These are phyloP conservation scores for Dipodomys spectabilis DNA, from an alignment of 2,113 vertebrate species.

Conservation along the genomic window DNA sequence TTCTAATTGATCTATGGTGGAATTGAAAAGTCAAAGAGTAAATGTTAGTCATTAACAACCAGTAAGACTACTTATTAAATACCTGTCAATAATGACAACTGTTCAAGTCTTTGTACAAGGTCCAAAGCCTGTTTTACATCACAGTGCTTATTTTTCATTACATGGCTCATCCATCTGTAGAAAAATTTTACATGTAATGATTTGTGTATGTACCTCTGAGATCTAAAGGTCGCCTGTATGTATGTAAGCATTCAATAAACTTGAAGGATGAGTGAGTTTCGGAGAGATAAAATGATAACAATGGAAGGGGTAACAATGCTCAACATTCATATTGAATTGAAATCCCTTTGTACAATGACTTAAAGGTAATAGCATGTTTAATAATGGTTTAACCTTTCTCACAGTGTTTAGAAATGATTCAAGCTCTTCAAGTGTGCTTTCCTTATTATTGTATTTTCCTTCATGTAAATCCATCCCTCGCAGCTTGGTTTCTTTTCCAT, in stretches of 20 bases:
- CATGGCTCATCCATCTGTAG: not conserved
- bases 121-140: not conserved
- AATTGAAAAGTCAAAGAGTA: not conserved
- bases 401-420: not conserved
- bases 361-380: not conserved
- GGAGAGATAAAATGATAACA: no score
- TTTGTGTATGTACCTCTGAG: not conserved
- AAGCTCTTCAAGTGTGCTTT: not conserved
- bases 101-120: no score
- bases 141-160: not conserved
- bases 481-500: not conserved
- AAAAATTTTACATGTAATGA: not conserved
- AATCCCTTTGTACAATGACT: no score
- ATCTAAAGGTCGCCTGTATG: not conserved
- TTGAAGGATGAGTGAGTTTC: no score
- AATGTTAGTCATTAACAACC: not conserved
- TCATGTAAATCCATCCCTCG: no score
- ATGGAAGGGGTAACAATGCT: not conserved
- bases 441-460: not conserved
- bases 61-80: not conserved
- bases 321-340: not conserved
- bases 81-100: not conserved
- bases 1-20: not conserved
- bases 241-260: no score
- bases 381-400: not conserved